phyloP scores from a whole-genome alignment of 2,797 vertebrate genomes.

The Myripristis jacobus region DNA sequence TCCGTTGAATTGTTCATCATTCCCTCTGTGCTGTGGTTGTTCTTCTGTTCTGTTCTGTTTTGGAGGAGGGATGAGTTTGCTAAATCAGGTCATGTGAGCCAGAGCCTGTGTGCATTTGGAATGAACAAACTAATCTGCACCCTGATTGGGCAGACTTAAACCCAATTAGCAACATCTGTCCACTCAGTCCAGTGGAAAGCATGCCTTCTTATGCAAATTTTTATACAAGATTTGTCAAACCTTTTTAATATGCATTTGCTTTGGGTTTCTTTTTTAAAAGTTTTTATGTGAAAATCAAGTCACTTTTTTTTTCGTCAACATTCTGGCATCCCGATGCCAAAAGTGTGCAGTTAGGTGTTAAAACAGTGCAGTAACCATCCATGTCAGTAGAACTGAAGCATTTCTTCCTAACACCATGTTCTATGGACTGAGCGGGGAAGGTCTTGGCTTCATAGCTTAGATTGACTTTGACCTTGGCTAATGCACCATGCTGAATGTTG shows the following conservation, averaged over 20 bases:
- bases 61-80: slow-evolving; percentile 55
- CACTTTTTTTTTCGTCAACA: slow-evolving; percentile 66
- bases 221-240: slow-evolving; percentile 77
- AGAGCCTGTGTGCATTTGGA: slow-evolving; percentile 56
- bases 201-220: slow-evolving; percentile 87
- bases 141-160: slow-evolving; percentile 52
- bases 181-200: slow-evolving; percentile 65
- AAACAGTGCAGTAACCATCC: slow-evolving; percentile 31
- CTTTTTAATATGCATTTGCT: slow-evolving; percentile 82
- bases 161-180: slow-evolving; percentile 58
- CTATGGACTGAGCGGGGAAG: slow-evolving; percentile 22
- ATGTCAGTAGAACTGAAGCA: background rate
- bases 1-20: slow-evolving; percentile 28
- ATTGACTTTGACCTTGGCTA: slow-evolving; percentile 58
- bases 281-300: slow-evolving; percentile 73
- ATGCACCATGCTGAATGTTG: slow-evolving; percentile 67
- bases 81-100: slow-evolving; percentile 66
- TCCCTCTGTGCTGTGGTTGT: slow-evolving; percentile 46
- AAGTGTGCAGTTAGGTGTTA: slow-evolving; percentile 26
- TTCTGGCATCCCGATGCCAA: slow-evolving; percentile 47
- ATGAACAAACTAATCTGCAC: slow-evolving; percentile 66
- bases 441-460: slow-evolving; percentile 42
- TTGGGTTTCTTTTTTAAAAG: slow-evolving; percentile 61
- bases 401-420: slow-evolving; percentile 38
- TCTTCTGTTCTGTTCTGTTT: slow-evolving; percentile 42